A percentile compares a stretch with the other conserved stretches of the same genome.
phyloP scores from a whole-genome alignment of 2,113 vertebrate genomes.

The Pachypanchax playfairii region DNA sequence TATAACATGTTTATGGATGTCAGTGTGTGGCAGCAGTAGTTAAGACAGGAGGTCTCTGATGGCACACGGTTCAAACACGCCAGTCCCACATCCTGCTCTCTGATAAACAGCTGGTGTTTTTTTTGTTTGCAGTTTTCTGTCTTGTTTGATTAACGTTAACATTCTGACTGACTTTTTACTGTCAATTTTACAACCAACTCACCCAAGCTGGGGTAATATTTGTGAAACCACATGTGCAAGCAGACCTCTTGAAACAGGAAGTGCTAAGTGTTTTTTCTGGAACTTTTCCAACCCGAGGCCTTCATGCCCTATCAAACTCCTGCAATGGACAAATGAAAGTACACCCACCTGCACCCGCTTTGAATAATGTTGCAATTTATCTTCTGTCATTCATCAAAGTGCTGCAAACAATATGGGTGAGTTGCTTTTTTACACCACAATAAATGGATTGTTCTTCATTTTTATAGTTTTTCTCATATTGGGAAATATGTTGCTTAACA shows the following conservation, averaged over 20 bases:
- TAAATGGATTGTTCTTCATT: not conserved
- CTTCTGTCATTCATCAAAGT: not conserved
- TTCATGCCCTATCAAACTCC: slow-evolving; percentile 14
- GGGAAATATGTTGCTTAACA: not conserved
- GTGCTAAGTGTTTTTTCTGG: slow-evolving; percentile 39
- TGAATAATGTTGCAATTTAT: not conserved
- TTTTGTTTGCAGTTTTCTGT: not conserved
- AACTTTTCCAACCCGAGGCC: slow-evolving; percentile 54
- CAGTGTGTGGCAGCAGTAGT: not conserved
- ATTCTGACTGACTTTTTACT: not conserved
- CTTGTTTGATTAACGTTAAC: not conserved
- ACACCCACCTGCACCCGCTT: slow-evolving; percentile 11
- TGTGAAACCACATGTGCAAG: slow-evolving; percentile 48
- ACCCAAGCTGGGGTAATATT: slow-evolving; percentile 17
- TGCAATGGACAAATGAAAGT: slow-evolving; percentile 14
- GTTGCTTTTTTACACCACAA: not conserved
- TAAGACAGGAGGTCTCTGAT: not conserved
- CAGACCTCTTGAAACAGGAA: slow-evolving; percentile 54
- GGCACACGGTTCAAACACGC: not conserved
- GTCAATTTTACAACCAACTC: slow-evolving; percentile 19
- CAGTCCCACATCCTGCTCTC: not conserved
- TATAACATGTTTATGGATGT: slow-evolving; percentile 5
- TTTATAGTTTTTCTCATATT: not conserved
- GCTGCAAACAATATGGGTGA: not conserved
- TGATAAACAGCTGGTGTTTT: not conserved